Evolutionary conservation across 1,140 invertebrate genomes (phyloP).

Genomic region (Formica exsecta): DNA sequence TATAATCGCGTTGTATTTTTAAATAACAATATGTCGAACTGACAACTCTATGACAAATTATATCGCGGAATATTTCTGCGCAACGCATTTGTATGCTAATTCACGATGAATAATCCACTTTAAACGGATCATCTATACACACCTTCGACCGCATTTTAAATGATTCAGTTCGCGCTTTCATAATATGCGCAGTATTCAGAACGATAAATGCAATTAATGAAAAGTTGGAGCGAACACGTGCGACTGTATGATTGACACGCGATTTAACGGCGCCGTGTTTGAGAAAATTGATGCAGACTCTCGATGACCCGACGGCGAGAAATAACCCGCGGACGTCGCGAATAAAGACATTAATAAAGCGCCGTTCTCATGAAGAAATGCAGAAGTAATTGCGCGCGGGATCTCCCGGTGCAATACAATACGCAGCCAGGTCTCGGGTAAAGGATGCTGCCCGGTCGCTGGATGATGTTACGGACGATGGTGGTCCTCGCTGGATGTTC

Average conservation of each 20-base stretch:
- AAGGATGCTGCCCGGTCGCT: constrained; percentile 63
- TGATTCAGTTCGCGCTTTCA: constrained; percentile 38
- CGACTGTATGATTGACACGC: constrained; percentile 58
- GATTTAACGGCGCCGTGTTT: constrained; percentile 13
- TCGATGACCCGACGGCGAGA: constrained; percentile 24
- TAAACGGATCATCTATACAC: constrained; percentile 20
- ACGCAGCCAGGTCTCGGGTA: constrained; percentile 56
- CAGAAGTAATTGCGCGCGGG: constrained; percentile 35
- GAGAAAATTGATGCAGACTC: not conserved
- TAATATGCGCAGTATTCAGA: constrained; percentile 32
- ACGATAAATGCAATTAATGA: constrained; percentile 65
- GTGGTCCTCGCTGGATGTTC: constrained; percentile 37
- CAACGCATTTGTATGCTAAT: constrained; percentile 49
- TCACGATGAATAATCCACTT: constrained; percentile 38
- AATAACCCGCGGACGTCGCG: constrained; percentile 65
- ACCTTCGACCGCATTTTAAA: constrained; percentile 43
- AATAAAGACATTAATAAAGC: constrained; percentile 80
- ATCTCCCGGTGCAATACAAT: constrained; percentile 71
- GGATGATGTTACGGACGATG: constrained; percentile 69
- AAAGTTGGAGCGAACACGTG: constrained; percentile 41
- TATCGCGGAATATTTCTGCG: constrained; percentile 16
- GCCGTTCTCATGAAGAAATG: constrained; percentile 68
- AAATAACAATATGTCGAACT: constrained; percentile 19
- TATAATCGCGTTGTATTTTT: constrained; percentile 29
- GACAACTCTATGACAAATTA: constrained; percentile 25